Conservation (phyloP, 2,113 vertebrate genomes). For the Heterochromis multidens region DNA sequence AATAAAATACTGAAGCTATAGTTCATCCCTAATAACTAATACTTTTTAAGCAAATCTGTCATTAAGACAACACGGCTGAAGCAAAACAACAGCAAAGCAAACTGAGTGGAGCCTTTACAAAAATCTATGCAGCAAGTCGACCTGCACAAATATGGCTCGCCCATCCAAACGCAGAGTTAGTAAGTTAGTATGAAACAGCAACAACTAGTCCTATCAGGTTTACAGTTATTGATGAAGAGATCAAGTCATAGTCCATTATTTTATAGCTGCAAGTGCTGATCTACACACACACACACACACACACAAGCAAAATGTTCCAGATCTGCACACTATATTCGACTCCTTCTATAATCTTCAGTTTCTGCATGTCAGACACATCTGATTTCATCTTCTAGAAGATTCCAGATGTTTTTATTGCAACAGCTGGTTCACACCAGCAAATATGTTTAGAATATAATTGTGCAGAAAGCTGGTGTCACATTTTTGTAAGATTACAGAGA, state of each 20-base stretch:
- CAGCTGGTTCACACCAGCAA: no score
- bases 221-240: background rate
- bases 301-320: background rate
- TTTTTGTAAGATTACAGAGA: no score
- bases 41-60: background rate
- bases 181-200: background rate
- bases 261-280: slow-evolving; percentile 17
- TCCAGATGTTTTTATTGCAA: no score
- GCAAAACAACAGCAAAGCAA: background rate
- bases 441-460: no score
- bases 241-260: background rate
- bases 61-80: background rate
- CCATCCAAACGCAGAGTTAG: background rate
- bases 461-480: no score
- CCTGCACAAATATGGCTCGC: background rate
- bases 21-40: background rate
- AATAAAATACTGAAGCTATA: background rate
- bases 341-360: no score
- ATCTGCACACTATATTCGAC: no score
- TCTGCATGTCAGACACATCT: no score
- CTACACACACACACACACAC: background rate
- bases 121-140: background rate
- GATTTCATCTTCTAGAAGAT: no score
- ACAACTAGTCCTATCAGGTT: background rate
- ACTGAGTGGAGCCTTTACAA: background rate